phyloP scores from a whole-genome alignment of 2,113 vertebrate genomes.

The Antechinus stuartii region DNA sequence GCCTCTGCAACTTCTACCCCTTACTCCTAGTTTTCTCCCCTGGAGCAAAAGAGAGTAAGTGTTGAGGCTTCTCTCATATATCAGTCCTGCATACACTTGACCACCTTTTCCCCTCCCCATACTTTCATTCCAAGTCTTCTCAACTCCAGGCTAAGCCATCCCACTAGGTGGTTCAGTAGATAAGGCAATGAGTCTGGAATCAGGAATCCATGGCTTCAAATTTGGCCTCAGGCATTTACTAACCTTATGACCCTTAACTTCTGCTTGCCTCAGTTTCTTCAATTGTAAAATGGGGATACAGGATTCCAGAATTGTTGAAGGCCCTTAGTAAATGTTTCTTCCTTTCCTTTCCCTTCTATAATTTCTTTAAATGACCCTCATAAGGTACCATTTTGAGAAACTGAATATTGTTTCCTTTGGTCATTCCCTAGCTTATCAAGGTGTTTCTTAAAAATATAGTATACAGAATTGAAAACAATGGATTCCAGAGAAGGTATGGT shows the following conservation, averaged over 20 bases:
- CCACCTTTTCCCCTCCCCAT: neutral
- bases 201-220: neutral
- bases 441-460: neutral
- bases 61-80: neutral
- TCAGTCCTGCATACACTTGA: neutral
- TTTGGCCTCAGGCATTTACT: neutral
- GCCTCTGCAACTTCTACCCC: neutral
- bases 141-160: neutral
- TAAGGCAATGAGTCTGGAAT: neutral
- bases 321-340: neutral
- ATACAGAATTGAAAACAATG: neutral
- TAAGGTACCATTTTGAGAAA: neutral
- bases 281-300: neutral
- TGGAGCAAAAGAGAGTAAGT: neutral
- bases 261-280: neutral
- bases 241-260: neutral
- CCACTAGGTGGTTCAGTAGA: neutral
- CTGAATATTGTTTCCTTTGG: neutral
- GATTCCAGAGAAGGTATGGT: neutral
- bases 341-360: neutral
- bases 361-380: neutral
- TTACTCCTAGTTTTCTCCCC: neutral
- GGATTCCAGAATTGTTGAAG: neutral
- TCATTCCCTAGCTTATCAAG: neutral
- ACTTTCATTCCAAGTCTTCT: neutral